Evolutionary conservation across 2,797 vertebrate genomes (phyloP).

Genomic region (Nothura maculosa): DNA sequence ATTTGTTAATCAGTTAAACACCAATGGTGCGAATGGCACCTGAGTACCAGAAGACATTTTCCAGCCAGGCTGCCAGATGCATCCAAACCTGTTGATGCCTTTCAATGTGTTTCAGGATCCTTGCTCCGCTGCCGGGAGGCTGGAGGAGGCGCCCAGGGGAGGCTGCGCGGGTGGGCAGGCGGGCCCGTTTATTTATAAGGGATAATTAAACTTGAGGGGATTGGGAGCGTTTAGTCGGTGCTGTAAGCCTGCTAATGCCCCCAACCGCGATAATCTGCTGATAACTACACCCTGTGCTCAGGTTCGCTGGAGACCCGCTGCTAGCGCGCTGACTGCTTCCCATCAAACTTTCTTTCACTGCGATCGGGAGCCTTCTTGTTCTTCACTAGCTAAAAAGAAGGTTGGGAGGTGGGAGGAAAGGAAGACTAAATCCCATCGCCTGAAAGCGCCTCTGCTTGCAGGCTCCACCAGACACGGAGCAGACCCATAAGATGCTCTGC

Average conservation of each 20-base stretch:
- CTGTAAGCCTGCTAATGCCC: constrained; percentile 72
- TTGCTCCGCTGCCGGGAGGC: background rate
- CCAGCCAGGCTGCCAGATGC: background rate
- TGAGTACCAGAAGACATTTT: background rate
- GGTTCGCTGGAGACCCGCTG: constrained; percentile 49
- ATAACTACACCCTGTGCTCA: constrained; percentile 61
- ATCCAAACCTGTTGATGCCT: constrained; percentile 36
- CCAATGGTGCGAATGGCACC: background rate
- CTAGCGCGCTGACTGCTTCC: background rate
- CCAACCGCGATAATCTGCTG: constrained; percentile 71
- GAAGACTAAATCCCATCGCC: background rate
- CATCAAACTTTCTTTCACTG: background rate
- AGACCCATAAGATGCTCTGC: background rate
- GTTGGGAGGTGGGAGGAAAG: no score
- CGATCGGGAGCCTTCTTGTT: background rate
- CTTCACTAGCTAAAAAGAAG: background rate
- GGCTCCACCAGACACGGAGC: background rate
- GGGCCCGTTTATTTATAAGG: constrained; percentile 49
- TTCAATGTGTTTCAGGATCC: background rate
- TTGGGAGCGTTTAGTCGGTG: constrained; percentile 57
- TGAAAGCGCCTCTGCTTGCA: background rate
- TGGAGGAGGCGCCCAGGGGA: accelerated
- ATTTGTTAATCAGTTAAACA: background rate
- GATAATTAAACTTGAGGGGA: constrained; percentile 76
- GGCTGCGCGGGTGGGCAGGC: constrained; percentile 4